phyloP scores from a whole-genome alignment of 2,113 vertebrate genomes.

The Eleginops maclovinus region DNA sequence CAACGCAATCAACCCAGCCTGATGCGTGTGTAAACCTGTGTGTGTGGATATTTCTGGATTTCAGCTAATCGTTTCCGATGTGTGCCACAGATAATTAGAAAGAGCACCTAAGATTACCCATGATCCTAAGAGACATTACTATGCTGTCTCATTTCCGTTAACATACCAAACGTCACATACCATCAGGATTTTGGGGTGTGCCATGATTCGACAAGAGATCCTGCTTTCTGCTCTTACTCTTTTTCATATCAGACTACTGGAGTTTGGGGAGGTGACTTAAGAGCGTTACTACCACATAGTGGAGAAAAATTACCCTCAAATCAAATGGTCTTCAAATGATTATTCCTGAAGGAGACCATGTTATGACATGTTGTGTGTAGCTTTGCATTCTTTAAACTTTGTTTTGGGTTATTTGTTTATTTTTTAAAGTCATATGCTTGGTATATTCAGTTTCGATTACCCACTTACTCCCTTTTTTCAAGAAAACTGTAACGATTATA shows the following conservation, averaged over 20 bases:
- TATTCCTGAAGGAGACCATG: neutral
- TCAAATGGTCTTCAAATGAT: neutral
- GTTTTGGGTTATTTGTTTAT: neutral
- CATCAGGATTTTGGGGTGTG: neutral
- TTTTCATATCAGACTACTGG: neutral
- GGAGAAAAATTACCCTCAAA: constrained; percentile 29
- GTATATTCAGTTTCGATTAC: neutral
- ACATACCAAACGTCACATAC: neutral
- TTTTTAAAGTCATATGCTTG: neutral
- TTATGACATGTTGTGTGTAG: neutral
- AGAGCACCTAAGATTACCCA: neutral
- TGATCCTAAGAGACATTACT: neutral
- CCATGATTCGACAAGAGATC: neutral
- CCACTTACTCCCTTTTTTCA: neutral
- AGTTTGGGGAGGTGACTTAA: neutral
- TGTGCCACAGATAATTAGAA: constrained; percentile 27
- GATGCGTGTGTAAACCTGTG: neutral
- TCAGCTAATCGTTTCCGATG: constrained; percentile 33
- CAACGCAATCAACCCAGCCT: constrained; percentile 8
- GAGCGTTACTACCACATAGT: constrained; percentile 59
- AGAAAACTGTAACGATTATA: neutral
- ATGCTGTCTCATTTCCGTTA: neutral
- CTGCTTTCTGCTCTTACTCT: neutral
- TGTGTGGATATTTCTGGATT: neutral
- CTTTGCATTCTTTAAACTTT: neutral